Percentiles rank a stretch among this genome's conserved stretches.
Evolutionary conservation across 1,140 invertebrate genomes (phyloP).

Genomic region (Diachasma alloeum): DNA sequence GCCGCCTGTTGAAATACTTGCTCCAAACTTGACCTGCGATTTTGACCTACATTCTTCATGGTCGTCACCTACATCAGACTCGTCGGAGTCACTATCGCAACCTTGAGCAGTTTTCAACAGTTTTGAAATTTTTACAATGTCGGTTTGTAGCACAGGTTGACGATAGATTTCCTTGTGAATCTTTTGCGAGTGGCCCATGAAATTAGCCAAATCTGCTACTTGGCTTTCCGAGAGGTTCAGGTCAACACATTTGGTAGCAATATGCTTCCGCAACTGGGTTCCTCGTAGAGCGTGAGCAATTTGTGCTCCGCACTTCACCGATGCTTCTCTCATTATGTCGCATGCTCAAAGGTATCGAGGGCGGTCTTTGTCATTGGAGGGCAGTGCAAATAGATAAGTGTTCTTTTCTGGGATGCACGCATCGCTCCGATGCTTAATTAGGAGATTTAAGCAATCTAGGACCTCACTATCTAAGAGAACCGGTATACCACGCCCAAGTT

Average conservation of each 20-base stretch:
- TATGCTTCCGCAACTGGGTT: conserved; percentile 21
- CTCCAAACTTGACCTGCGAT: no score
- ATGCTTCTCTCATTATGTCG: conserved; percentile 18
- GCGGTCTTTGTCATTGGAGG: background rate
- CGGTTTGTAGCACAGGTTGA: background rate
- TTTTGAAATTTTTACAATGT: background rate
- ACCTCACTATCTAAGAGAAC: conserved; percentile 1
- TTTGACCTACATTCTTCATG: no score
- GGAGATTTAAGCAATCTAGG: background rate
- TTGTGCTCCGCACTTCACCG: background rate
- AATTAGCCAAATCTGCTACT: conserved; percentile 21
- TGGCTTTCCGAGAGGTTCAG: conserved; percentile 6
- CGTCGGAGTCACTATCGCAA: no score
- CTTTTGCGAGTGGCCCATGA: conserved; percentile 27
- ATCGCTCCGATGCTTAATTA: no score
- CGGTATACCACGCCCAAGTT: background rate
- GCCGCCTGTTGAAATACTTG: no score
- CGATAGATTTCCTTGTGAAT: background rate
- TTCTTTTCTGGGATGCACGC: background rate
- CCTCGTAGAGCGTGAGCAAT: conserved; percentile 19
- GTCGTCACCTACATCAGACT: no score
- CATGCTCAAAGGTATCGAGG: conserved; percentile 20
- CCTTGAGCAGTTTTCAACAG: background rate
- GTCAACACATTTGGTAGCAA: conserved; percentile 20
- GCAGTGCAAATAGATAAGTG: conserved; percentile 18